These are phyloP conservation scores for Ambastaia sidthimunki DNA, from an alignment of 2,797 vertebrate species.

Conservation along the genomic window DNA sequence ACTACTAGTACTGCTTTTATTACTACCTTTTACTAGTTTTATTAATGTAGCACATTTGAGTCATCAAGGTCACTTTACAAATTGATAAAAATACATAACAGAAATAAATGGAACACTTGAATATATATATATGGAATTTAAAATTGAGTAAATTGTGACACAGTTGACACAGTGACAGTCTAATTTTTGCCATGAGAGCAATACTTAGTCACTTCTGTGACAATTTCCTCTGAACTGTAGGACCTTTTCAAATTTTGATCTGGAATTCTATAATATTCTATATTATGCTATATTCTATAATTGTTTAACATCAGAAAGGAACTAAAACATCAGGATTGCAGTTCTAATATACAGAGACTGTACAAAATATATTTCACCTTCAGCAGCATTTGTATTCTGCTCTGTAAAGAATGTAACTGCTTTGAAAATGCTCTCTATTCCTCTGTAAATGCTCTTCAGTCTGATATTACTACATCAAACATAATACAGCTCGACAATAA, in stretches of 20 bases:
- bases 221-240: too few species aligned
- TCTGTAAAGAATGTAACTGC: background rate
- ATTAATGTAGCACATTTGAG: too few species aligned
- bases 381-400: background rate
- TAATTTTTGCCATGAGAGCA: background rate
- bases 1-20: too few species aligned
- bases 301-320: background rate
- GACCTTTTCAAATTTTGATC: background rate
- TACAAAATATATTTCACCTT: too few species aligned
- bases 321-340: background rate
- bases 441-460: background rate
- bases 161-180: background rate
- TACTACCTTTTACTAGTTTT: too few species aligned
- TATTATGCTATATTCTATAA: background rate
- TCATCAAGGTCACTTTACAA: too few species aligned
- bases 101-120: too few species aligned
- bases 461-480: background rate
- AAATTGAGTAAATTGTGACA: too few species aligned
- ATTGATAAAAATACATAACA: too few species aligned
- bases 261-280: background rate
- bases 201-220: background rate
- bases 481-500: background rate
- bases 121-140: too few species aligned
- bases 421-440: background rate
- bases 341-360: background rate